A percentile compares a stretch with the other conserved stretches of the same genome.
These are phyloP conservation scores for Colinus virginianus DNA, from an alignment of 2,113 vertebrate genomes.

Conservation along the genomic window DNA sequence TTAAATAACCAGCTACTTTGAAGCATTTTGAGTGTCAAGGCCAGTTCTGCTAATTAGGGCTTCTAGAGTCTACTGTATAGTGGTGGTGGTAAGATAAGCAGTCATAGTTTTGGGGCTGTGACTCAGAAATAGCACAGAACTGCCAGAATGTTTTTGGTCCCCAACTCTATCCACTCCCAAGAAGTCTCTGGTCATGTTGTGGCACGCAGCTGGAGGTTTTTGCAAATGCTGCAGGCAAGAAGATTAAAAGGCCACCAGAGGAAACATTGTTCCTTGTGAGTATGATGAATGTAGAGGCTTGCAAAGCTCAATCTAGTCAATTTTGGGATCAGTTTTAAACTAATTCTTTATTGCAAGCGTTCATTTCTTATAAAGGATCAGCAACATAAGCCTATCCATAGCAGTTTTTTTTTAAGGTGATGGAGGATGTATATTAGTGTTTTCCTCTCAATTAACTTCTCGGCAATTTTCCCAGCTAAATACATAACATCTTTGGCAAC, in stretches of 20 bases:
- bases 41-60: not conserved
- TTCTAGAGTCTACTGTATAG: not conserved
- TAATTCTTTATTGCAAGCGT: constrained; percentile 57
- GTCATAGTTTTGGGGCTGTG: not conserved
- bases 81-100: not conserved
- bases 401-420: constrained; percentile 58
- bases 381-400: constrained; percentile 75
- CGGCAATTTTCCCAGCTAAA: constrained; percentile 89
- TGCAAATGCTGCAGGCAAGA: not conserved
- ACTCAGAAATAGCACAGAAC: not conserved
- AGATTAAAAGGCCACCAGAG: not conserved
- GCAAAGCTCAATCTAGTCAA: constrained; percentile 12
- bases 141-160: rapidly evolving
- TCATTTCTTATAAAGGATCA: constrained; percentile 78
- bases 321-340: constrained; percentile 32
- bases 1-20: not conserved
- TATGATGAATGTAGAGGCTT: not conserved
- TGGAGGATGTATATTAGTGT: constrained; percentile 84
- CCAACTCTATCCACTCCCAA: not conserved
- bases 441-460: constrained; percentile 90
- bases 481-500: constrained; percentile 86
- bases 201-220: not conserved
- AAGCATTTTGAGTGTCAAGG: not conserved
- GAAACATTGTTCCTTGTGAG: not conserved
- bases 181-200: rapidly evolving